Percentiles rank a stretch among this genome's conserved stretches.
phyloP scores from a whole-genome alignment of 2,113 vertebrate genomes.

The Mormoops blainvillei region DNA sequence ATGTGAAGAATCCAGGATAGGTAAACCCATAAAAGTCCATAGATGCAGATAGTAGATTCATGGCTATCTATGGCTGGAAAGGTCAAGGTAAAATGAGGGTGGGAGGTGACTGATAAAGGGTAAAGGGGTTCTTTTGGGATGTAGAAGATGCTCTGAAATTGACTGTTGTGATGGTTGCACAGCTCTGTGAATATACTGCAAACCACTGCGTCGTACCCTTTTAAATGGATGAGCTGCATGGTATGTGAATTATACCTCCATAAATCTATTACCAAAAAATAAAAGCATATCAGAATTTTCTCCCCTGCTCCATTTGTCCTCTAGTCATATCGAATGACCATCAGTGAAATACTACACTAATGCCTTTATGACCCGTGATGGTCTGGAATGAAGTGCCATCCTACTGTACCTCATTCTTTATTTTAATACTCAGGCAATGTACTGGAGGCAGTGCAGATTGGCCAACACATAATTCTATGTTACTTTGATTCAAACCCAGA shows the following conservation, averaged over 20 bases:
- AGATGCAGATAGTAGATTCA: not conserved
- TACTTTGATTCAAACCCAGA: constrained; percentile 26
- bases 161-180: not conserved
- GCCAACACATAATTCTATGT: not conserved
- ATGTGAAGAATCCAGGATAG: not conserved
- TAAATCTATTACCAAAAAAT: not conserved
- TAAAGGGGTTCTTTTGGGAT: not conserved
- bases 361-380: not conserved
- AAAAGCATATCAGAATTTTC: not conserved
- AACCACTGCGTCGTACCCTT: not conserved
- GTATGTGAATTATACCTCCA: not conserved
- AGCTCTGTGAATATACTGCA: not conserved
- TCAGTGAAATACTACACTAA: not conserved
- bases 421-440: constrained; percentile 14
- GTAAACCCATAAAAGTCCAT: not conserved
- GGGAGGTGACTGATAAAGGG: not conserved
- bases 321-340: not conserved
- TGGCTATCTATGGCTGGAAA: not conserved
- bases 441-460: not conserved
- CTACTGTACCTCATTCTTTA: not conserved
- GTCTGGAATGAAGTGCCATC: not conserved
- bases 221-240: not conserved
- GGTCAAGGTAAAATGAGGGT: not conserved
- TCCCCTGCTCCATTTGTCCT: not conserved
- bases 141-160: constrained; percentile 4